Evolutionary conservation across 2,113 vertebrate genomes (phyloP).

Genomic region (Turdus rufiventris): DNA sequence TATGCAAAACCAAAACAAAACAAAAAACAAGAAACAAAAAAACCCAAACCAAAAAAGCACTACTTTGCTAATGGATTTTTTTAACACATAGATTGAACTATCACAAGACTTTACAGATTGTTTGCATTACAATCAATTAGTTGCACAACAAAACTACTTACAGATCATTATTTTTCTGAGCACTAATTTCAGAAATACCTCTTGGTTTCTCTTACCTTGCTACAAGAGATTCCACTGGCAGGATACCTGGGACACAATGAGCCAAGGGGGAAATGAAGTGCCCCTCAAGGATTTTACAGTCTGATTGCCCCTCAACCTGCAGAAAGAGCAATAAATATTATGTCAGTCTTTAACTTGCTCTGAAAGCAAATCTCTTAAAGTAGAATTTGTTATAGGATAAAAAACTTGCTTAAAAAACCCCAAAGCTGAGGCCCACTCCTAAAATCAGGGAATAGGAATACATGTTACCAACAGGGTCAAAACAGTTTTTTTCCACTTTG

Average conservation of each 20-base stretch:
- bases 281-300: constrained; percentile 91
- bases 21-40: not conserved
- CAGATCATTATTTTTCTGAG: not conserved
- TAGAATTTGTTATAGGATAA: not conserved
- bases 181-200: not conserved
- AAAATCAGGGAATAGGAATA: not conserved
- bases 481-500: not conserved
- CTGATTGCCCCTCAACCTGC: constrained; percentile 87
- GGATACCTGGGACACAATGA: constrained; percentile 88
- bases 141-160: not conserved
- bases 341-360: not conserved
- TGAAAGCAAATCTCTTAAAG: not conserved
- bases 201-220: constrained; percentile 80
- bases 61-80: not conserved
- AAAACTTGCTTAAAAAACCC: accelerated
- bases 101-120: not conserved
- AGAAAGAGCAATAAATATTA: not conserved
- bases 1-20: not conserved
- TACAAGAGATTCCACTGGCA: constrained; percentile 86
- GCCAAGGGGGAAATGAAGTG: constrained; percentile 94
- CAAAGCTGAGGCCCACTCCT: not conserved
- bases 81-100: not conserved
- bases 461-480: not conserved
- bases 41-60: not conserved
- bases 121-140: not conserved